These are phyloP conservation scores for Stenichneumon culpator DNA, from an alignment of 2,888 invertebrate species.

Conservation along the genomic window DNA sequence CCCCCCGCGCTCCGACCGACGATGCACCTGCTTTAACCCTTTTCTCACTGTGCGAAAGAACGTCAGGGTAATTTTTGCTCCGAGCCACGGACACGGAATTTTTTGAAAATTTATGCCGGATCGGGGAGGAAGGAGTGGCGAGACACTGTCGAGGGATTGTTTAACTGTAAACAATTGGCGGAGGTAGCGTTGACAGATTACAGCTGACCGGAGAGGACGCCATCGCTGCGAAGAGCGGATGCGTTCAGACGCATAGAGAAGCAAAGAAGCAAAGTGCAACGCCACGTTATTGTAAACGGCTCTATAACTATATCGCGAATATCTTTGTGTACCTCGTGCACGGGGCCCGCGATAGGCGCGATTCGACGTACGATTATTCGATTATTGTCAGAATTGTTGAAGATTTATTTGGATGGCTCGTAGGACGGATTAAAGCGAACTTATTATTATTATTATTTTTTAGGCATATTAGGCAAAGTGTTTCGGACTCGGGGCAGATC, in stretches of 20 bases:
- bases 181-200: constrained; percentile 59
- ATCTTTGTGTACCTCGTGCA: constrained; percentile 19
- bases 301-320: constrained; percentile 26
- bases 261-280: constrained; percentile 37
- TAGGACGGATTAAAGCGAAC: too few species aligned
- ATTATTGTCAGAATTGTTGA: not conserved
- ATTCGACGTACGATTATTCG: not conserved
- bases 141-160: not conserved
- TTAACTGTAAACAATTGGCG: constrained; percentile 1
- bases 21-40: constrained; percentile 34
- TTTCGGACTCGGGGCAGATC: not conserved
- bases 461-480: not conserved
- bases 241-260: constrained; percentile 40
- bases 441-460: too few species aligned
- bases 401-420: not conserved
- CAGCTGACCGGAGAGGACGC: constrained; percentile 54
- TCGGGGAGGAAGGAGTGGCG: not conserved
- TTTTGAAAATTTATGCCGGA: not conserved
- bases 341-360: not conserved
- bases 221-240: constrained; percentile 33
- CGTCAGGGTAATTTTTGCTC: not conserved
- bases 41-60: not conserved
- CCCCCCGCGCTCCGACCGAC: not conserved
- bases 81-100: not conserved
- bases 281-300: constrained; percentile 22